Base-by-base conservation (phyloP, 2,888 invertebrate species). In the Drosophila austrosaltans region DNA sequence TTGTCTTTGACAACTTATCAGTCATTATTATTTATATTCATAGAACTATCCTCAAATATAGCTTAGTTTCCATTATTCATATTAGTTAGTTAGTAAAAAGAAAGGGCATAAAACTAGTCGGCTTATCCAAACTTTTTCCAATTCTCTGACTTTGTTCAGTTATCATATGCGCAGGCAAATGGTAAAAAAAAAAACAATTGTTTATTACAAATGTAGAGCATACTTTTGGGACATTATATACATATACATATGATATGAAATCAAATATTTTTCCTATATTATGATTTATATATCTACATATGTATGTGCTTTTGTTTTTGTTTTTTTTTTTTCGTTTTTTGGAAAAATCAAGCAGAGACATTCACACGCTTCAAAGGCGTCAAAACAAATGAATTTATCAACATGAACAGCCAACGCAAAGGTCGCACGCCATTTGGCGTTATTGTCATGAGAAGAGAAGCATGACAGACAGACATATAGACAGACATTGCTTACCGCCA, bases 381-480 rank as follows among this genome's bases (percentile, higher is more conserved):
- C 81, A 83, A 78, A 84, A 84, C 75, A 82, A 82, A 84, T 63
- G 69, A 69, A 82, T 75, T 64, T 66, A 74, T 72, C 63, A 63
- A 10, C 36, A 36, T 36, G 36, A 36, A 36, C 8, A 36, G 5
- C 71, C 61, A 30, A 48, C 48, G 48, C 36, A 79, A 71, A 82
- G 80, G 77, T 83, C 86, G 78, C 83, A 83, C 81, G 87, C 73
- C 67, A 66, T 48, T 66, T 66, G 76, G 61, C 75, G 75, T 53
- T 16, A 16, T 16, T 72, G 72, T 72, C 72, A 67, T 72, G 72
- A 57, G 63, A 72, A 25, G 48, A 48, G 48, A 48, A 48, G 25
- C 48, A 25, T 48, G 48, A 22, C 68, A 48, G 68, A 76, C 68
- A 68, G 63, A 70, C 16, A 20, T 7, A 42, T 3, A 48, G 48